phyloP scores from a whole-genome alignment of 1,140 invertebrate genomes.

The Lutraria rhynchaena region DNA sequence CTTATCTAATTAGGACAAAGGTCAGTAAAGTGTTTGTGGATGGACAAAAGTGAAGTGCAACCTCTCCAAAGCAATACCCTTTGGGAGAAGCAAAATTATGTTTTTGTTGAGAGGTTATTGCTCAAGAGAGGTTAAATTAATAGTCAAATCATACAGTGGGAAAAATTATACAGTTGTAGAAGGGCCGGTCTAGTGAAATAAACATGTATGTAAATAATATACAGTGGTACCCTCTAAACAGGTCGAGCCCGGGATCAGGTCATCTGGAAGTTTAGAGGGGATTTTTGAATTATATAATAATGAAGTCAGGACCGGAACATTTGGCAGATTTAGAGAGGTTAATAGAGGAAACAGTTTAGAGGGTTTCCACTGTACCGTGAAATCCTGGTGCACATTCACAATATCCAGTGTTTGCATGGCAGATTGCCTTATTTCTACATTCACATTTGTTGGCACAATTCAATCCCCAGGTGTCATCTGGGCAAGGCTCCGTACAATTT shows the following conservation, averaged over 20 bases:
- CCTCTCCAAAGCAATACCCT: no score
- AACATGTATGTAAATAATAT: neutral
- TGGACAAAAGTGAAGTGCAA: no score
- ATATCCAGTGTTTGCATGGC: constrained; percentile 25
- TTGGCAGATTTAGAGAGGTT: neutral
- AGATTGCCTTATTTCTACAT: constrained; percentile 12
- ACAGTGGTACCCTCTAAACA: neutral
- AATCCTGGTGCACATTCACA: constrained; percentile 33
- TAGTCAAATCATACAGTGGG: no score
- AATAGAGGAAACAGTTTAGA: neutral
- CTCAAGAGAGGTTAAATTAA: no score
- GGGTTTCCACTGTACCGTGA: neutral
- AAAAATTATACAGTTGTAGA: no score
- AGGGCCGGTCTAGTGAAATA: neutral
- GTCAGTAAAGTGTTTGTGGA: no score
- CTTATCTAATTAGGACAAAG: no score
- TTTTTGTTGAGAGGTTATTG: no score
- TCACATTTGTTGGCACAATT: constrained; percentile 4
- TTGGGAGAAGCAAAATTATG: no score
- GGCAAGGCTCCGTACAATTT: constrained; percentile 16
- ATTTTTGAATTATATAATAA: no score
- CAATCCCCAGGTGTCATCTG: constrained; percentile 2
- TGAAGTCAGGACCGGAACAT: no score
- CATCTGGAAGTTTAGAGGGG: neutral
- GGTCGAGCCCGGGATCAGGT: neutral